These are phyloP conservation scores for Trachelus tabidus DNA, from an alignment of 2,888 invertebrate genomes.

Conservation along the genomic window DNA sequence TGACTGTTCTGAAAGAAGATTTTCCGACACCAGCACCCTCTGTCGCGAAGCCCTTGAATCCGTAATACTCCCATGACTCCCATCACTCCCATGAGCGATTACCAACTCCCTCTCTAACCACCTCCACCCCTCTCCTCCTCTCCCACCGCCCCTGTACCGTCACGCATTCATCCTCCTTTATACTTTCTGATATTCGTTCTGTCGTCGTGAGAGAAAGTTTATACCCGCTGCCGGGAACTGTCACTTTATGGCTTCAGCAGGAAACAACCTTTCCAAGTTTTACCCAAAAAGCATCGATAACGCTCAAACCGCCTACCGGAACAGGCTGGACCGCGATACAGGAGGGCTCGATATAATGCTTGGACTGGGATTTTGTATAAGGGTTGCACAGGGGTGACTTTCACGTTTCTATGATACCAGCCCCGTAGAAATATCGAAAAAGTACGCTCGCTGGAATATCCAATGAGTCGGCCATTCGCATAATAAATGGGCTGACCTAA, in stretches of 20 bases:
- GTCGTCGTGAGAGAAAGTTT: slow-evolving; percentile 49
- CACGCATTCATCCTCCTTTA: slow-evolving; percentile 12
- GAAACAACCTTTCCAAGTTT: slow-evolving; percentile 37
- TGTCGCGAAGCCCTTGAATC: slow-evolving; percentile 43
- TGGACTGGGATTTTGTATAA: slow-evolving; percentile 19
- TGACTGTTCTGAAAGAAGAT: background rate
- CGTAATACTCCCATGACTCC: slow-evolving; percentile 46
- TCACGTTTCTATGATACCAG: background rate
- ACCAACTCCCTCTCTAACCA: slow-evolving; percentile 15
- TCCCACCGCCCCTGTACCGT: background rate
- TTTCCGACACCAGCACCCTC: background rate
- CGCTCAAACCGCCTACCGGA: slow-evolving; percentile 3
- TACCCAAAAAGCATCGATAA: slow-evolving; percentile 45
- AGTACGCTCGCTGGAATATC: slow-evolving; percentile 56
- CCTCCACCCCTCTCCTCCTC: background rate
- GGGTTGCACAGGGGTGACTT: background rate
- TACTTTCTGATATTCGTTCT: slow-evolving; percentile 41
- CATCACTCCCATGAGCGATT: slow-evolving; percentile 47
- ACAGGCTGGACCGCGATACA: background rate
- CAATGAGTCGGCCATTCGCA: slow-evolving; percentile 47
- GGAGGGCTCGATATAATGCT: slow-evolving; percentile 25
- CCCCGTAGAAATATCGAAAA: slow-evolving; percentile 50
- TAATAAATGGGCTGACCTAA: slow-evolving; percentile 59
- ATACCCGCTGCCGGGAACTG: slow-evolving; percentile 32
- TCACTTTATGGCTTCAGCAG: slow-evolving; percentile 45